A percentile compares a stretch with the other conserved stretches of the same genome.
Conservation (phyloP, 1,140 invertebrate genomes). For the Drosophila auraria region DNA sequence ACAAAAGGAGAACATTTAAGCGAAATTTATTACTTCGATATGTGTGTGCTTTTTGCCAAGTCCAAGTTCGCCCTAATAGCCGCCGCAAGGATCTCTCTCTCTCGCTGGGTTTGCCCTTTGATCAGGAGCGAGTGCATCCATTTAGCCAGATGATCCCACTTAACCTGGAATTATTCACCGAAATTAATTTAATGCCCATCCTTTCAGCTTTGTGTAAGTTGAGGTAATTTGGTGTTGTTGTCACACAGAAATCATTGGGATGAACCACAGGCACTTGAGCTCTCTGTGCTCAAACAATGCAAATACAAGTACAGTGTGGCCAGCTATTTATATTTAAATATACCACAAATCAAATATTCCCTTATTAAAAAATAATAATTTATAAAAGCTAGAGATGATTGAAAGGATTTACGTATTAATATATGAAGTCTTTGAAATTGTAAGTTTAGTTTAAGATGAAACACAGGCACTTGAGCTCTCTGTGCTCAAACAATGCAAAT, state of each 20-base stretch:
- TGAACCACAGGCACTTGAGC: conserved; percentile 5
- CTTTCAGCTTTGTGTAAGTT: conserved; percentile 31
- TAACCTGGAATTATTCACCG: conserved; percentile 21
- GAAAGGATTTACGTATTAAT: too few relatives aligned
- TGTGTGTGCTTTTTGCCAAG: conserved; percentile 22
- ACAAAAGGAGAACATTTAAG: conserved; percentile 77
- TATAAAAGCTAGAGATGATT: neutral
- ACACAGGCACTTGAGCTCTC: conserved; percentile 1
- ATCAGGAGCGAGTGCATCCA: conserved; percentile 2
- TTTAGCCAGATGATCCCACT: conserved; percentile 18
- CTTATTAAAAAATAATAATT: too few relatives aligned
- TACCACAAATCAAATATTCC: too few relatives aligned
- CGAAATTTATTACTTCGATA: conserved; percentile 71
- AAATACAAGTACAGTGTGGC: conserved; percentile 14
- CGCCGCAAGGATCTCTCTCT: neutral
- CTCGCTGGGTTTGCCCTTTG: neutral
- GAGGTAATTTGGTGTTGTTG: conserved; percentile 24
- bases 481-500: conserved; percentile 16
- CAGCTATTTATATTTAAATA: too few relatives aligned
- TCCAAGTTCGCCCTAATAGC: neutral
- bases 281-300: conserved; percentile 10
- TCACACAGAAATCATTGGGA: conserved; percentile 19
- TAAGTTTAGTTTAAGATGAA: neutral
- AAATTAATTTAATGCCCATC: conserved; percentile 41
- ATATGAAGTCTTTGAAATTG: too few relatives aligned